Conservation (phyloP, 2,888 invertebrate genomes). For the Lycia hirtaria region DNA sequence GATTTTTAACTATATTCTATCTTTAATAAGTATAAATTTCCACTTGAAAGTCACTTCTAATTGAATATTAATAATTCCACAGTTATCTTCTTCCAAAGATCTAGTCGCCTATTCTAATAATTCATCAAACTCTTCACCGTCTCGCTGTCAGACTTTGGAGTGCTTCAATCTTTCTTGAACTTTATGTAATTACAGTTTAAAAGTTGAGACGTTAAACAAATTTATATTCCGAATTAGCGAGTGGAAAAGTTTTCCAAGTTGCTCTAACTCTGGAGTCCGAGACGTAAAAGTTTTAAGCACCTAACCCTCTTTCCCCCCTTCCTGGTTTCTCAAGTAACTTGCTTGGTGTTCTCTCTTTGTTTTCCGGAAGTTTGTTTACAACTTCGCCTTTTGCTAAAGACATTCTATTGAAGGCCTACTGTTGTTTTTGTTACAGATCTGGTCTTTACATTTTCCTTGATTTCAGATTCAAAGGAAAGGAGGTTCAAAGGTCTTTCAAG, state of each 20-base stretch:
- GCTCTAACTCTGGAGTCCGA: constrained; percentile 69
- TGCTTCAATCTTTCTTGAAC: constrained; percentile 76
- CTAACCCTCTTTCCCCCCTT: constrained; percentile 61
- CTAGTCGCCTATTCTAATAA: constrained; percentile 61
- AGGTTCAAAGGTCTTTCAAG: no score
- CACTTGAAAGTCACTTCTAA: no score
- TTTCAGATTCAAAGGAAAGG: neutral
- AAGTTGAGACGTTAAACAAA: constrained; percentile 85
- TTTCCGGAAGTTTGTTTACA: constrained; percentile 66
- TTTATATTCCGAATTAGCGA: constrained; percentile 84
- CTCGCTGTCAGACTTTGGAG: constrained; percentile 63
- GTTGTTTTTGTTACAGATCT: constrained; percentile 6
- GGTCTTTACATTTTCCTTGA: neutral
- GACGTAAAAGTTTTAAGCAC: constrained; percentile 75
- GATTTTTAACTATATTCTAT: no score
- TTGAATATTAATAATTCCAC: no score
- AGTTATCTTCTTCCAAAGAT: no score
- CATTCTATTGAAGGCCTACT: constrained; percentile 67
- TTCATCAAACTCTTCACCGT: constrained; percentile 61
- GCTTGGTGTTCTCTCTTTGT: constrained; percentile 75
- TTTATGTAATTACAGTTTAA: constrained; percentile 83
- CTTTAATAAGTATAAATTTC: no score
- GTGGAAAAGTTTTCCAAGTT: constrained; percentile 71
- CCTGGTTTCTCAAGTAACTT: constrained; percentile 69
- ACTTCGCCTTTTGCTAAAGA: constrained; percentile 67